Evolutionary conservation across 2,797 vertebrate genomes (phyloP).

Genomic region (Enteromius afrohamiltoni): DNA sequence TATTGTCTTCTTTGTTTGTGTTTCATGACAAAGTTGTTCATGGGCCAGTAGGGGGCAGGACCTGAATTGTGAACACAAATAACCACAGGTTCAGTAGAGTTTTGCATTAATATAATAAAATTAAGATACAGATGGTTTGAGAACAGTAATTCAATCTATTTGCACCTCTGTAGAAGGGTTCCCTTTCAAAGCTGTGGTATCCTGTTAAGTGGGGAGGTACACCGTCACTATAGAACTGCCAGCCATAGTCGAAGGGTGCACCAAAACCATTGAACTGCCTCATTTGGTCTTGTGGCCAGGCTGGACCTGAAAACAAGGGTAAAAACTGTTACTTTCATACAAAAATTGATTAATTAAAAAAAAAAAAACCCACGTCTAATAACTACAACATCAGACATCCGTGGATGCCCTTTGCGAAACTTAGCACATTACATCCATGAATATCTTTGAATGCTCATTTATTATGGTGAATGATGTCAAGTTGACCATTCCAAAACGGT

Average conservation of each 20-base stretch:
- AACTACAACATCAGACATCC: background rate
- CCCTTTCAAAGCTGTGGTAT: slow-evolving; percentile 56
- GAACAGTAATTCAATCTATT: background rate
- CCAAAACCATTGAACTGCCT: background rate
- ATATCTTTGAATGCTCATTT: background rate
- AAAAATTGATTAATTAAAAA: no score
- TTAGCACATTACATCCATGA: background rate
- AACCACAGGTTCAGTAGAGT: background rate
- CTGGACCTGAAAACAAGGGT: background rate
- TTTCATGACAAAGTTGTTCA: slow-evolving; percentile 65
- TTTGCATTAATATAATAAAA: background rate
- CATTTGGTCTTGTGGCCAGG: background rate
- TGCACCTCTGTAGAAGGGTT: slow-evolving; percentile 7
- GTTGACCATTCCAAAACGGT: background rate
- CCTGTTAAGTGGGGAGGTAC: background rate
- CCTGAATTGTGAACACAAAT: background rate
- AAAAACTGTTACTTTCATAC: background rate
- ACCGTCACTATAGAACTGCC: background rate
- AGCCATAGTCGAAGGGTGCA: slow-evolving; percentile 44
- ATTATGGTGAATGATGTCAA: background rate
- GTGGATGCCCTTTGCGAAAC: background rate
- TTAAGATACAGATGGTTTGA: background rate
- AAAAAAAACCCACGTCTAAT: background rate
- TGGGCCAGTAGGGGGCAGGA: slow-evolving; percentile 26
- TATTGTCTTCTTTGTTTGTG: slow-evolving; percentile 54